Conservation (phyloP, 2,797 vertebrate genomes). For the Bovichtus variegatus region DNA sequence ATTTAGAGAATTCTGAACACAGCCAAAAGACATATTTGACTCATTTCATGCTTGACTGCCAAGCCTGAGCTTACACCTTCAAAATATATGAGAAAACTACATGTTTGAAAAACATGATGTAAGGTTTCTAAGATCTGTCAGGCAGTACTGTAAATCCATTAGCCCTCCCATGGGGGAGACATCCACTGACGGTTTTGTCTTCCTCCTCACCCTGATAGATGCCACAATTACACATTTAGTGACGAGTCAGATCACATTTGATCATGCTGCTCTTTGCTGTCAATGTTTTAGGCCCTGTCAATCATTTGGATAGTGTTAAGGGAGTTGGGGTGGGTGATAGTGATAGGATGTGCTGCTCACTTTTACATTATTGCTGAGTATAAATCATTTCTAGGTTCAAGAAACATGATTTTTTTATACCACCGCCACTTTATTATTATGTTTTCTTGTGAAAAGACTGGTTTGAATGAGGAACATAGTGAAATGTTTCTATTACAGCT, state of each 20-base stretch:
- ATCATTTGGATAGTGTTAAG: constrained; percentile 60
- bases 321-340: constrained; percentile 29
- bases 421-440: not conserved
- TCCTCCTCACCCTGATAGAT: constrained; percentile 62
- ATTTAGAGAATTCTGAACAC: constrained; percentile 59
- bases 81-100: constrained; percentile 75
- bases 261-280: constrained; percentile 67
- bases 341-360: constrained; percentile 41
- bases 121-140: constrained; percentile 66
- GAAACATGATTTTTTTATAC: not conserved
- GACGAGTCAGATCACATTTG: constrained; percentile 70
- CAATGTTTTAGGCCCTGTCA: constrained; percentile 63
- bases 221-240: constrained; percentile 68
- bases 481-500: not conserved
- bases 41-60: constrained; percentile 74
- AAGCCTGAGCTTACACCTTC: constrained; percentile 57
- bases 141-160: constrained; percentile 74
- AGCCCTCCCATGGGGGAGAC: constrained; percentile 54
- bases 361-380: constrained; percentile 26
- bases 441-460: constrained; percentile 7
- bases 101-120: constrained; percentile 76
- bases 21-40: constrained; percentile 68
- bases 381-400: constrained; percentile 23
- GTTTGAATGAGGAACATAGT: not conserved
- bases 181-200: constrained; percentile 54